Conservation (phyloP, 2,113 vertebrate genomes). For the Rhegmatorhina hoffmannsi region DNA sequence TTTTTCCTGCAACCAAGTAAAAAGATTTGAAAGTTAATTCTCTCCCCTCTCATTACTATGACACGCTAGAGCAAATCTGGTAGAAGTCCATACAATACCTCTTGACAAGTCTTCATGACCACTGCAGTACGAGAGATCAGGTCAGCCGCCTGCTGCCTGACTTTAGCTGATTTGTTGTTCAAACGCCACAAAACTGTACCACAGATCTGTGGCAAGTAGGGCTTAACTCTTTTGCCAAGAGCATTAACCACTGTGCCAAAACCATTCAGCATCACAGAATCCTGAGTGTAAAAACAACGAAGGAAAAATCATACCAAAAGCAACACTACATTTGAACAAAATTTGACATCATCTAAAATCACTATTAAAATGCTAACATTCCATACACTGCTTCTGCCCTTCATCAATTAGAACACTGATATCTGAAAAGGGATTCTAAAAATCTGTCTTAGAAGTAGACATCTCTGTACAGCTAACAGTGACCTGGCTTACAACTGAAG, state of each 20-base stretch:
- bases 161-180: slow-evolving; percentile 99
- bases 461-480: not conserved
- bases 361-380: not conserved
- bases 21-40: not conserved
- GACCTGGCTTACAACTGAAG: not conserved
- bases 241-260: slow-evolving; percentile 99
- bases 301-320: not conserved
- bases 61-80: not conserved
- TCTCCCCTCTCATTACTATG: not conserved
- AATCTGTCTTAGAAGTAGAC: not conserved
- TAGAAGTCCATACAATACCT: slow-evolving; percentile 80
- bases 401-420: not conserved
- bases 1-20: slow-evolving; percentile 85
- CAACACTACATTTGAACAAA: not conserved
- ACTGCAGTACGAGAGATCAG: slow-evolving; percentile 98
- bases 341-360: not conserved
- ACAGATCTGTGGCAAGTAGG: slow-evolving; percentile 97
- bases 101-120: slow-evolving; percentile 99
- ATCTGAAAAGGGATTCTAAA: not conserved
- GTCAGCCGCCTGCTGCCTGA: slow-evolving; percentile 96
- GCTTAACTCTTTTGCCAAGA: slow-evolving; percentile 96
- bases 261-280: slow-evolving; percentile 98
- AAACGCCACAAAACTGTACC: slow-evolving; percentile 98
- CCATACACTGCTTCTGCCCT: not conserved
- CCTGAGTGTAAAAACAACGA: slow-evolving; percentile 70